These are phyloP conservation scores for Numenius arquata DNA, from an alignment of 2,113 vertebrate species.

Conservation along the genomic window DNA sequence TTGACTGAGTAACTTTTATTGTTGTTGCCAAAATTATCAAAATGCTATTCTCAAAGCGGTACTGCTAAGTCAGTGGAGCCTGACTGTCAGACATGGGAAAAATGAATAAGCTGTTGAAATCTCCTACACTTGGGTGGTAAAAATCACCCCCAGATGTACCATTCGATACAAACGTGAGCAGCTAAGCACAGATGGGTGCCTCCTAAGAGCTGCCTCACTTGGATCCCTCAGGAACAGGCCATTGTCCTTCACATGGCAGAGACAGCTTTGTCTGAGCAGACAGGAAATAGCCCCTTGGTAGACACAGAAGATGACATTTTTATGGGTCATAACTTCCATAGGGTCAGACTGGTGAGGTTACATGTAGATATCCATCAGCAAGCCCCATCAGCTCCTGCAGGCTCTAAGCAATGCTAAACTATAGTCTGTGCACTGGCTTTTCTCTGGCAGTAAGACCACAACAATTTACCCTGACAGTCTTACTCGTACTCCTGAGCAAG, in stretches of 20 bases:
- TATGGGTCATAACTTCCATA: not conserved
- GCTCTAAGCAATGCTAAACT: not conserved
- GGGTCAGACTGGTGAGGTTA: not conserved
- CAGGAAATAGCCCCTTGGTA: fast-evolving
- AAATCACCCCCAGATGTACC: not conserved
- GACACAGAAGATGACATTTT: not conserved
- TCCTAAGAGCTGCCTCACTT: not conserved
- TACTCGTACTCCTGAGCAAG: not conserved
- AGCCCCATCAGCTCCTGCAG: not conserved
- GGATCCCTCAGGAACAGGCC: not conserved
- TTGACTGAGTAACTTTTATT: not conserved
- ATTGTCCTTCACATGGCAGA: not conserved
- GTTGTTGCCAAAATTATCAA: not conserved
- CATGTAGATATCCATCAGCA: not conserved
- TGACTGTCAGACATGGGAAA: not conserved
- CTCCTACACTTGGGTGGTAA: not conserved
- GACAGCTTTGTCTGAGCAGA: not conserved
- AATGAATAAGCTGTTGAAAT: not conserved
- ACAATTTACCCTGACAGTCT: not conserved
- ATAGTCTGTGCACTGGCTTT: not conserved
- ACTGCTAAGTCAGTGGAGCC: not conserved
- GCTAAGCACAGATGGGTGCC: not conserved
- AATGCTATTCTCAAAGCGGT: too few species aligned
- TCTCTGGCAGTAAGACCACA: not conserved
- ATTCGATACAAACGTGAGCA: not conserved